Percentiles rank a stretch among this genome's conserved stretches.
Evolutionary conservation across 2,113 vertebrate genomes (phyloP).

Genomic region (Cololabis saira): DNA sequence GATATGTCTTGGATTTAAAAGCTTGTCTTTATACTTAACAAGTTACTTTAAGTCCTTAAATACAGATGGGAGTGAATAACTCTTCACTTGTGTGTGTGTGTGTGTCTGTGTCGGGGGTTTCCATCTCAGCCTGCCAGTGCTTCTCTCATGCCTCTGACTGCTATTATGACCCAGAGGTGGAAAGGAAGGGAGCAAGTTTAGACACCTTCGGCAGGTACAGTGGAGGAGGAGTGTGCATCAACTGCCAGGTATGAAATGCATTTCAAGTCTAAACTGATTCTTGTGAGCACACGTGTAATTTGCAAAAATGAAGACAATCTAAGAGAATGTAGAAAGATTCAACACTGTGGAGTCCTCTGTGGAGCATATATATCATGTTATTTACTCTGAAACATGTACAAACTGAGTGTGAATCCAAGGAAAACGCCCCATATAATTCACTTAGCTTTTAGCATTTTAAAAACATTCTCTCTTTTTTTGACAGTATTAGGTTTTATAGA

Average conservation of each 20-base stretch:
- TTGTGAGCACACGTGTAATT: constrained; percentile 27
- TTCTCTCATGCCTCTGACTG: constrained; percentile 91
- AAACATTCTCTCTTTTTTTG: not conserved
- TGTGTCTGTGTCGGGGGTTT: constrained; percentile 54
- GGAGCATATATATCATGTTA: constrained; percentile 1
- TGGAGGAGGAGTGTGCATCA: constrained; percentile 93
- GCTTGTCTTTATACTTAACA: constrained; percentile 47
- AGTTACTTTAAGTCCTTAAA: constrained; percentile 49
- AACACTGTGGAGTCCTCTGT: not conserved
- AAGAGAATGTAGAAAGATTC: constrained; percentile 4
- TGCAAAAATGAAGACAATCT: not conserved
- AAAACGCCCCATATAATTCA: too few relatives aligned
- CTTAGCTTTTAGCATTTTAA: too few relatives aligned
- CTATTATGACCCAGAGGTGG: constrained; percentile 90
- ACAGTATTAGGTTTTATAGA: constrained; percentile 1
- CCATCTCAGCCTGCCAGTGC: constrained; percentile 91
- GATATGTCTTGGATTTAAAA: constrained; percentile 54
- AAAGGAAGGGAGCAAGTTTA: constrained; percentile 85
- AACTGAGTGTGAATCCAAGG: not conserved
- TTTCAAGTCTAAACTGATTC: constrained; percentile 67
- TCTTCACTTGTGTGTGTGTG: constrained; percentile 15
- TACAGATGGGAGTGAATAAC: constrained; percentile 24
- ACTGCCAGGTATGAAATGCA: constrained; percentile 89
- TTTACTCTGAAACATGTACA: constrained; percentile 7
- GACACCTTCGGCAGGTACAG: constrained; percentile 84